Percentiles rank a stretch among this genome's conserved stretches.
phyloP scores from a whole-genome alignment of 1,140 invertebrate species.

The Octopus bimaculoides region DNA sequence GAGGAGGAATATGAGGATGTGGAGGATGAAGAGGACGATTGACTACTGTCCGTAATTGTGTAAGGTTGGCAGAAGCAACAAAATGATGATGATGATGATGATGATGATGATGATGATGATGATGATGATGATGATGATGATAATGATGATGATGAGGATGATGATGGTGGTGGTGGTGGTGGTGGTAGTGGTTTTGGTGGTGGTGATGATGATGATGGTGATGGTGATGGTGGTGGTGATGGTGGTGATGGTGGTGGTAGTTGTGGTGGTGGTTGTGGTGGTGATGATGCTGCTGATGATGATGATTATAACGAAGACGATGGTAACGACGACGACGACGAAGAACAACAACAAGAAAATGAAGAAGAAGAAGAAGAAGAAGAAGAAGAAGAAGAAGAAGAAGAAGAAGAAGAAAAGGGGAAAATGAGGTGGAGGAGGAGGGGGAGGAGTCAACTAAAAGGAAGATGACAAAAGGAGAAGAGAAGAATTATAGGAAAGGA shows the following conservation, averaged over 20 bases:
- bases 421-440: no score
- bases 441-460: no score
- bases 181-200: no score
- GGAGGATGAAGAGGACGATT: slow-evolving; percentile 6
- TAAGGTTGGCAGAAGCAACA: neutral
- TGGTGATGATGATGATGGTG: neutral
- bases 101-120: slow-evolving; percentile 18
- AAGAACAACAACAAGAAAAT: no score
- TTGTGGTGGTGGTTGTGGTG: no score
- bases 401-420: no score
- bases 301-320: slow-evolving; percentile 16
- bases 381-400: no score
- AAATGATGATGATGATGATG: neutral
- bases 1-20: neutral
- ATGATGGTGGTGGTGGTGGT: no score
- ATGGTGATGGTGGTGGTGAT: slow-evolving; percentile 13
- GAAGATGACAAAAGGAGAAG: no score
- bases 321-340: slow-evolving; percentile 10
- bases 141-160: neutral
- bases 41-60: neutral
- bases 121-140: neutral
- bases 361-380: no score
- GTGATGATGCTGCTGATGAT: no score
- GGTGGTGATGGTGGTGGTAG: slow-evolving; percentile 18
- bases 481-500: no score